A percentile compares a stretch with the other conserved stretches of the same genome.
These are phyloP conservation scores for Meloidogyne exigua DNA, from an alignment of 1,140 invertebrate genomes.

Conservation along the genomic window DNA sequence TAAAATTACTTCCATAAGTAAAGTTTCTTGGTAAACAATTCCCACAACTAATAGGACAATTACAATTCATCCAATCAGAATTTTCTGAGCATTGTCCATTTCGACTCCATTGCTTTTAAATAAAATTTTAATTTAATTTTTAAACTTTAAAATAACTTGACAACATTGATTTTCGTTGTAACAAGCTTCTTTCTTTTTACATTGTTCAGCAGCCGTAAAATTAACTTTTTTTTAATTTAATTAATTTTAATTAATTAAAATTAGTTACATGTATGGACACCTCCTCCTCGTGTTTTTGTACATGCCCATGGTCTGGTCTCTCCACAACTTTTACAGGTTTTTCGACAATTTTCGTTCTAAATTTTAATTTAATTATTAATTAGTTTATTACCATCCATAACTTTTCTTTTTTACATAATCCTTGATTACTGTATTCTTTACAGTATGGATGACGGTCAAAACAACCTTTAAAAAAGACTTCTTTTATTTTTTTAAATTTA, in stretches of 20 bases:
- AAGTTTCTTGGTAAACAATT: constrained; percentile 48
- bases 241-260: too few species aligned
- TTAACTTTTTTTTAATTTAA: not conserved
- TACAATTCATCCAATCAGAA: constrained; percentile 48
- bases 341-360: not conserved
- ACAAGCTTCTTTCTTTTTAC: constrained; percentile 39
- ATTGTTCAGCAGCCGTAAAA: constrained; percentile 18
- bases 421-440: constrained; percentile 23
- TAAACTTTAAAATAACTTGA: not conserved
- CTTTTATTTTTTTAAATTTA: not conserved
- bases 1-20: constrained; percentile 41
- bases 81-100: constrained; percentile 41
- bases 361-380: not conserved
- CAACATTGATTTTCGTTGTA: constrained; percentile 52
- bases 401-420: constrained; percentile 22
- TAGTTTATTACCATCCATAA: constrained; percentile 8
- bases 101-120: constrained; percentile 38
- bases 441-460: constrained; percentile 40
- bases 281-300: not conserved
- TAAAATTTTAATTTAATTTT: not conserved
- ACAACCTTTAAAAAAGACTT: constrained; percentile 40
- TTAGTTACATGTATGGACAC: not conserved
- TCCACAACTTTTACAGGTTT: not conserved
- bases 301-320: constrained; percentile 5
- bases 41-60: constrained; percentile 49